Evolutionary conservation across 1,140 invertebrate species (phyloP).

Genomic region (Drosophila nannoptera): DNA sequence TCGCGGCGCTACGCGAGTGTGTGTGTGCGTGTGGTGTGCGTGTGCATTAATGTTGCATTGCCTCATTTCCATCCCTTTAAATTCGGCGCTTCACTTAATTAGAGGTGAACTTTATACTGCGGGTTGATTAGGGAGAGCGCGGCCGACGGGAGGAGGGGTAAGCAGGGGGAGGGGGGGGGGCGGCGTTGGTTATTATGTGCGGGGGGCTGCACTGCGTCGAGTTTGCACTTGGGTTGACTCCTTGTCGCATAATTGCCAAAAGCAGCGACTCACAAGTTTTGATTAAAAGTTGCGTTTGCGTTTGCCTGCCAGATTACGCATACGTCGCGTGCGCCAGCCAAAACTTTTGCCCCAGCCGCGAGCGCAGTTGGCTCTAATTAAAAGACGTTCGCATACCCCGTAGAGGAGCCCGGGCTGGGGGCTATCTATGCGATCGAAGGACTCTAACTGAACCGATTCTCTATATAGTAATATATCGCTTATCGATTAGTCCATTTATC

Average conservation of each 20-base stretch:
- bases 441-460: no score
- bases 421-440: no score
- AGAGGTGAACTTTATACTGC: constrained; percentile 44
- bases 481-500: no score
- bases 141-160: not conserved
- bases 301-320: constrained; percentile 49
- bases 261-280: constrained; percentile 60
- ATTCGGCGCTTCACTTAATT: constrained; percentile 63
- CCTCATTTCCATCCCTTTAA: constrained; percentile 41
- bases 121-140: not conserved
- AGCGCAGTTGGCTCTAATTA: constrained; percentile 59
- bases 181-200: not conserved
- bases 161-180: not conserved
- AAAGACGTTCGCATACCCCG: constrained; percentile 53
- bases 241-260: constrained; percentile 65
- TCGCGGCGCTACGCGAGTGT: constrained; percentile 43
- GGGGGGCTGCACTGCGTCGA: not conserved
- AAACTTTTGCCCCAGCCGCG: constrained; percentile 41
- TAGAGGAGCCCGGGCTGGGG: no score
- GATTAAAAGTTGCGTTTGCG: constrained; percentile 65
- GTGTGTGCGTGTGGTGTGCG: constrained; percentile 9
- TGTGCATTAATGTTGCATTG: constrained; percentile 72
- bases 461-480: no score
- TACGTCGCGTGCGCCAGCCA: constrained; percentile 45
- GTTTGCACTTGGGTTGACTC: constrained; percentile 53